Percentiles rank a stretch among this genome's conserved stretches.
Conservation (phyloP, 1,140 invertebrate species). For the Anastatus disparis region DNA sequence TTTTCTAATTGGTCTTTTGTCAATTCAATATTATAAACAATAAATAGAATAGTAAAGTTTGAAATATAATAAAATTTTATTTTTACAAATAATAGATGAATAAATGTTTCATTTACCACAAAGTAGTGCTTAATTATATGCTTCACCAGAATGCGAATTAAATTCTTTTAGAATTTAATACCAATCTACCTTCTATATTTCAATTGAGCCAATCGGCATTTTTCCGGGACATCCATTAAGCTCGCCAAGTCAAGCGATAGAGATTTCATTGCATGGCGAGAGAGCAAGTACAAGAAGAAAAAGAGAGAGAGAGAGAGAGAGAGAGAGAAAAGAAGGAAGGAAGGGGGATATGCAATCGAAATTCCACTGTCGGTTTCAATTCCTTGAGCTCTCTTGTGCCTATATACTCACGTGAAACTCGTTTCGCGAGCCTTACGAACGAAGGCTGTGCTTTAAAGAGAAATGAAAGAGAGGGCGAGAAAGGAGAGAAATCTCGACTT, state of each 20-base stretch:
- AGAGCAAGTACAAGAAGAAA: neutral
- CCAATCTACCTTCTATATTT: neutral
- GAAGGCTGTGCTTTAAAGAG: neutral
- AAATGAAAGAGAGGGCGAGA: no score
- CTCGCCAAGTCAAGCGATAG: neutral
- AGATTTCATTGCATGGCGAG: conserved; percentile 7
- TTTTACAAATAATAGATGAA: no score
- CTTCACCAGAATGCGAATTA: no score
- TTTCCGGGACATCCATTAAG: conserved; percentile 3
- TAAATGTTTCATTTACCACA: no score
- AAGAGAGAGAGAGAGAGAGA: neutral
- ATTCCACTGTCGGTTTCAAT: conserved; percentile 6
- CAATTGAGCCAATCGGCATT: conserved; percentile 2
- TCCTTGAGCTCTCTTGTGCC: neutral
- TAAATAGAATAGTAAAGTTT: no score
- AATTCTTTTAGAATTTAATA: neutral
- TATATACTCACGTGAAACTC: neutral
- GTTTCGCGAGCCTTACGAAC: neutral
- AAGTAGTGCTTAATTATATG: no score
- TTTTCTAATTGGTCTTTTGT: no score
- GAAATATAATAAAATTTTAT: no score
- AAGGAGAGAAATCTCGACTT: conserved; percentile 10
- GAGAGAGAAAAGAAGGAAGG: no score
- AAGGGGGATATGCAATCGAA: no score
- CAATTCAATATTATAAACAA: no score